phyloP scores from a whole-genome alignment of 2,113 vertebrate genomes.

The Petroica traversi region DNA sequence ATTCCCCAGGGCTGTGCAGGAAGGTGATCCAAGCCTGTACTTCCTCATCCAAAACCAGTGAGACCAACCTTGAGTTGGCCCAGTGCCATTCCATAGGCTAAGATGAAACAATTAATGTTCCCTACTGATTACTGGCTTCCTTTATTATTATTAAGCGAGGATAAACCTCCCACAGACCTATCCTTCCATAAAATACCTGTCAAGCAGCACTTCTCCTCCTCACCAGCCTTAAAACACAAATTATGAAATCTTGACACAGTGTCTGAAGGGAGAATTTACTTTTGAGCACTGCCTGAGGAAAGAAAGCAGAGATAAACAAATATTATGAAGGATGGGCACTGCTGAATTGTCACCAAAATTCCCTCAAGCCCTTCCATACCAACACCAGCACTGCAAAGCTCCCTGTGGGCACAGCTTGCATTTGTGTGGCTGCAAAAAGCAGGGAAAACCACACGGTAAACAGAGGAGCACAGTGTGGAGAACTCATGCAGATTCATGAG shows the following conservation, averaged over 20 bases:
- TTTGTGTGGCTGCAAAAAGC: background rate
- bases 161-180: background rate
- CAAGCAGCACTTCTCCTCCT: background rate
- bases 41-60: background rate
- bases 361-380: background rate
- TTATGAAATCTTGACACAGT: background rate
- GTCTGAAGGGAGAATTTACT: background rate
- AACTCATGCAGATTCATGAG: rapidly evolving
- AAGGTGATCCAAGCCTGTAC: background rate
- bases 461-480: rapidly evolving
- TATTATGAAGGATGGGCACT: background rate
- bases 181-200: background rate
- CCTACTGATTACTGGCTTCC: background rate
- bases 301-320: background rate
- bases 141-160: background rate
- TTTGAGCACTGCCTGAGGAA: background rate
- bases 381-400: background rate
- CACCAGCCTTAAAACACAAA: background rate
- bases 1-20: background rate
- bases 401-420: background rate
- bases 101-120: background rate
- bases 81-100: background rate
- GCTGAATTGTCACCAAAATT: background rate
- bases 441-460: rapidly evolving
- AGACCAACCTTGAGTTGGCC: background rate